Evolutionary conservation across 2,113 vertebrate genomes (phyloP), one percentile per base, ranked within the genome.

Genomic region (Benitochromis conjunctus): DNA sequence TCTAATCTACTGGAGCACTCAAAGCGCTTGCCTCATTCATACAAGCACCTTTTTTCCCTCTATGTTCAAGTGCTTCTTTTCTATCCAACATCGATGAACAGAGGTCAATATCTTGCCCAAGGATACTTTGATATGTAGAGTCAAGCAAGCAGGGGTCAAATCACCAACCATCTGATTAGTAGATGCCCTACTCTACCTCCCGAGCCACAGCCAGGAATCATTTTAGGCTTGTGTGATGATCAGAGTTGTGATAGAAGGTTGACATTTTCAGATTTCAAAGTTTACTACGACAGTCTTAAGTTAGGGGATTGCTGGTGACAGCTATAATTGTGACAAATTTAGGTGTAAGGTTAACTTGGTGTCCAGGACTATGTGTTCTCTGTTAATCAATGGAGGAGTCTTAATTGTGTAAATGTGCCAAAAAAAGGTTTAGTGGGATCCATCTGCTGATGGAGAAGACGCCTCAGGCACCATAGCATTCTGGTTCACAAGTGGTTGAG

Each of bases 251-350:
- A 36, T 64, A n/a, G 38, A 64, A 64, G 18, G 3, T 38, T n/a
- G 60, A n/a, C 31, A 64, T 64, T 64, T 64, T 12, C 31, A 38
- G 60, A 64, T 64, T 64, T 64, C 60, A 10, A n/a, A 38, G 60
- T 64, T 36, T 36, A 64, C 60, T 36, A n/a, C 1, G 5, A 18
- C 31, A 36, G 31, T 62, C 31, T 62, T 62, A 62, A 62, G 31
- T 64, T 64, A n/a, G 31, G 36, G 18, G 6, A 64, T 13, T 18
- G 10, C 18, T 38, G 34, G 60, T 38, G 60, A 64, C 34, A 64
- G 60, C 60, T 38, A 18, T 38, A 38, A 38, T 64, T 64, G 60
- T 69, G 64, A 69, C 12, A 69, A 69, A 69, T 69, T 69, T 69
- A 43, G n/a, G 12, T 43, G 64, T 36, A 66, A 66, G 7, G 36